Evolutionary conservation across 2,113 vertebrate species (phyloP), one percentile per base, ranked within the genome.

Genomic region (Gymnarchus niloticus): DNA sequence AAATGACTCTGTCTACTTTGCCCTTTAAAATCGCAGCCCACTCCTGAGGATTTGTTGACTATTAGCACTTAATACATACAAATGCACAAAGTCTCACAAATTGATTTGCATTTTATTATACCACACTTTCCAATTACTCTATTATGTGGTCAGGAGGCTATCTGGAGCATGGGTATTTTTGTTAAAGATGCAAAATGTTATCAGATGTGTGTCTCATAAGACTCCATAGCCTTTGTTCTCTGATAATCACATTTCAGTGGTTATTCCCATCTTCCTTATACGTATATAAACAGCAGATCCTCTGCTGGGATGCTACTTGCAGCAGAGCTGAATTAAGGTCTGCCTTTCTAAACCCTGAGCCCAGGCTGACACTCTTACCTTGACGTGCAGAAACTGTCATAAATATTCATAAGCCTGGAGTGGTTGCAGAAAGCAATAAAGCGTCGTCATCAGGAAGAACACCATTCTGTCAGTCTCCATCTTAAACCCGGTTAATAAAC

Each of bases 31-130:
- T 90, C 65, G 89, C 86, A 89, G 87, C 91, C 91, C 89, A 89
- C 92, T 93, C 90, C 88, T 33, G 65, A 87, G 91, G 90, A 93
- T 92, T 89, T 88, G 91, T 83, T 87, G 61, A 84, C 89, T 91
- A 92, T 94, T 94, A 93, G 94, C 93, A 94, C 93, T 94, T 94
- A 93, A 95, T 92, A 90, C 84, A 73, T 90, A 94, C 92, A 91
- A 90, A 89, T 92, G 91, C 90, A 87, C 23, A 54, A 83, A 54
- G 89, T 90, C 88, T 93, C 88, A 89, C 90, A 89, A 94, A 93
- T 94, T 90, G 93, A 93, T 93, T 90, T 89, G 91, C 90, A 91
- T 87, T 80, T 87, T 91, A 46, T 83, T 59, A 59, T 3, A 83
- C 56, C 33, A 44, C 41, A 44, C 93, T 90, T 85, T 90, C 81